Conservation (phyloP, 2,113 vertebrate species). For the Phodopus roborovskii region DNA sequence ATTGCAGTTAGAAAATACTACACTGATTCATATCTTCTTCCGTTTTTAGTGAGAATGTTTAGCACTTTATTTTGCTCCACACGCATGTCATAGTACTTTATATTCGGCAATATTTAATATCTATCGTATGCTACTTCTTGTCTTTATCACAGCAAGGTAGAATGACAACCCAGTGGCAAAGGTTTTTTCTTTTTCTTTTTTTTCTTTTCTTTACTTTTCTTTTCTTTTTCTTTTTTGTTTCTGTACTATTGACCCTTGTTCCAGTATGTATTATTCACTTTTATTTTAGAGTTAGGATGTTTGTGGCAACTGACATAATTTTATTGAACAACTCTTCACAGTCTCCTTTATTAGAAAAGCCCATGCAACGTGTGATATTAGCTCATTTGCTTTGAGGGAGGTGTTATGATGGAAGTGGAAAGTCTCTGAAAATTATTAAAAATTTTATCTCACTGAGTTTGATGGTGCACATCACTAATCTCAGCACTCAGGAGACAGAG, state of each 20-base stretch:
- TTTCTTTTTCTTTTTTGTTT: background rate
- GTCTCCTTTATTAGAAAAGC: background rate
- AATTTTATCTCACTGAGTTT: background rate
- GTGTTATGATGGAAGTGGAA: background rate
- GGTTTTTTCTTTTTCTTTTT: background rate
- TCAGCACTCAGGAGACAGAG: background rate
- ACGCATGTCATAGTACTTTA: background rate
- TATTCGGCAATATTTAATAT: background rate
- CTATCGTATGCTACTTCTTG: background rate
- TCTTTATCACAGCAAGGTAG: background rate
- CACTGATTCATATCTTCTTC: background rate
- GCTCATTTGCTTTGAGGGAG: background rate
- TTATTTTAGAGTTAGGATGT: background rate
- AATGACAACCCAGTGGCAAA: background rate
- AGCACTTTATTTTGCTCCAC: background rate
- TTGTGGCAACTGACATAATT: background rate
- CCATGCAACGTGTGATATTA: background rate
- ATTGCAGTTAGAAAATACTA: background rate
- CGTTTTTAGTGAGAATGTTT: background rate
- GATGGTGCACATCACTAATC: background rate
- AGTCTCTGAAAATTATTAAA: background rate
- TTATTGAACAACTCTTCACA: background rate
- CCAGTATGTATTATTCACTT: background rate
- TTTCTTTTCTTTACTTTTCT: no score
- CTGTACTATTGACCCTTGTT: background rate